Percentiles rank a stretch among this genome's conserved stretches.
Evolutionary conservation across 2,888 invertebrate species (phyloP).

Genomic region (Dorcus hopei): DNA sequence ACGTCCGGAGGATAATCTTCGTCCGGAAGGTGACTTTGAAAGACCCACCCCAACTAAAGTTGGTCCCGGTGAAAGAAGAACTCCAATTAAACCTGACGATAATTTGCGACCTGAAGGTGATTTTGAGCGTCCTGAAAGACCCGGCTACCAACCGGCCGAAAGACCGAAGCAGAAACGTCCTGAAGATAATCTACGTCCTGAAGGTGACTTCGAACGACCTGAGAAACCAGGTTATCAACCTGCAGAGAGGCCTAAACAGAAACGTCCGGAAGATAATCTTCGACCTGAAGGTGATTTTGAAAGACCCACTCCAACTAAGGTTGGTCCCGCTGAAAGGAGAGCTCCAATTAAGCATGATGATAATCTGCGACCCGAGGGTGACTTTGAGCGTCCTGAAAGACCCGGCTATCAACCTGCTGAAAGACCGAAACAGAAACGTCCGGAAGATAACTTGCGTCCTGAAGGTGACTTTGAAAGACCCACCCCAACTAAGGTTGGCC

Average conservation of each 20-base stretch:
- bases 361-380: conserved; percentile 57
- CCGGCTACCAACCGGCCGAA: conserved; percentile 52
- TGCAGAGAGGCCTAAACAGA: conserved; percentile 60
- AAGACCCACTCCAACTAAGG: conserved; percentile 47
- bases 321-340: conserved; percentile 48
- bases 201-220: conserved; percentile 56
- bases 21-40: conserved; percentile 57
- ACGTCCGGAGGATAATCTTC: conserved; percentile 56
- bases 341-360: conserved; percentile 47
- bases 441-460: conserved; percentile 61
- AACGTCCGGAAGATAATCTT: conserved; percentile 45
- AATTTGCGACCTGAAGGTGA: conserved; percentile 48
- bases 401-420: conserved; percentile 50
- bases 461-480: conserved; percentile 51
- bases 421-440: conserved; percentile 54
- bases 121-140: conserved; percentile 51
- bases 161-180: conserved; percentile 54
- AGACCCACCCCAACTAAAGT: conserved; percentile 47
- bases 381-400: conserved; percentile 43
- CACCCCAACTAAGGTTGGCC: conserved; percentile 30
- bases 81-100: conserved; percentile 50
- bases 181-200: conserved; percentile 54
- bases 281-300: conserved; percentile 52
- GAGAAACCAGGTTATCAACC: conserved; percentile 47
- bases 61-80: conserved; percentile 48